phyloP scores from a whole-genome alignment of 2,113 vertebrate species.

The Corythornis vintsioides region DNA sequence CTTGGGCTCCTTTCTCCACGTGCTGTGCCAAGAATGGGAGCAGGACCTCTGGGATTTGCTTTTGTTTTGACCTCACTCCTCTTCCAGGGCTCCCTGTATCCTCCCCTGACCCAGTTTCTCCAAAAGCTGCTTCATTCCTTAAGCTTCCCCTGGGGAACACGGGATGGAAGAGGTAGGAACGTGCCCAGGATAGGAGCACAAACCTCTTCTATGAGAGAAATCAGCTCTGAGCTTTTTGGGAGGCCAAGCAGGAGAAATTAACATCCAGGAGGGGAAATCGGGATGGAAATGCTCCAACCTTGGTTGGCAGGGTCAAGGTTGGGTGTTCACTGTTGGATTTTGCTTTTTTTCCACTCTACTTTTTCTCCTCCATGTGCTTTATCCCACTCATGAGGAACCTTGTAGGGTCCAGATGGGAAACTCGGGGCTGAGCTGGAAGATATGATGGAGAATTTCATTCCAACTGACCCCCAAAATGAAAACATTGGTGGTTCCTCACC shows the following conservation, averaged over 20 bases:
- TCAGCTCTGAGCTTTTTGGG: background rate
- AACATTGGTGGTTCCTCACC: background rate
- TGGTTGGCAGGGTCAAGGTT: background rate
- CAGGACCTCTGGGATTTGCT: background rate
- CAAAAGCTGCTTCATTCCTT: rapidly evolving
- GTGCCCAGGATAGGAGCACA: rapidly evolving
- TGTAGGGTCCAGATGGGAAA: rapidly evolving
- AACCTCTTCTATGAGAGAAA: background rate
- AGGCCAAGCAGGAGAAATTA: background rate
- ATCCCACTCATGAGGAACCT: background rate
- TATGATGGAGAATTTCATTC: background rate
- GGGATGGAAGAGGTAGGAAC: background rate
- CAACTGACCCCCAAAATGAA: background rate
- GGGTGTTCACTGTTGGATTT: background rate
- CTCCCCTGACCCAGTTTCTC: background rate
- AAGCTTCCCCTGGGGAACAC: rapidly evolving
- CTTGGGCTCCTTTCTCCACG: background rate
- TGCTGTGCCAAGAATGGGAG: background rate
- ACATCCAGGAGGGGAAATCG: background rate
- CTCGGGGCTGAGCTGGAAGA: background rate
- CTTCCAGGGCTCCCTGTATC: background rate
- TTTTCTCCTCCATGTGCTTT: rapidly evolving
- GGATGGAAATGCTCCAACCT: background rate
- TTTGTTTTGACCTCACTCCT: rapidly evolving
- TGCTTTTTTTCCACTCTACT: background rate